Evolutionary conservation across 1,140 invertebrate species (phyloP).

Genomic region (Zaprionus inermis): DNA sequence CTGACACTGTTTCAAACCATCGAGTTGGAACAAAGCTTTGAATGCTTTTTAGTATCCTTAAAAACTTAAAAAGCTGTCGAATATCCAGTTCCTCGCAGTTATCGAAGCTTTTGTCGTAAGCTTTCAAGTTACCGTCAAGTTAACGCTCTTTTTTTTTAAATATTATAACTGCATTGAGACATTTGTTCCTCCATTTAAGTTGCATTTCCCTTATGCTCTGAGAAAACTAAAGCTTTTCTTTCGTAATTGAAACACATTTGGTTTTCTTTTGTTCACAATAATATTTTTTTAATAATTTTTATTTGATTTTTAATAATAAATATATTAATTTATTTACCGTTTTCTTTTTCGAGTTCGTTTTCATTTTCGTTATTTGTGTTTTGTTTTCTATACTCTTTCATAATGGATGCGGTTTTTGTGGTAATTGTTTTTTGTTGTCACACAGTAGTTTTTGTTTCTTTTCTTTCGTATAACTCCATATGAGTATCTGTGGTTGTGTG

Average conservation of each 20-base stretch:
- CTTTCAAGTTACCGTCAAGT: too few species aligned
- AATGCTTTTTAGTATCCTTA: background rate
- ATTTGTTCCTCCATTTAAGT: too few species aligned
- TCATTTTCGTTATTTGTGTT: constrained; percentile 33
- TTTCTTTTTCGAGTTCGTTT: constrained; percentile 38
- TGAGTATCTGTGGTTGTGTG: constrained; percentile 22
- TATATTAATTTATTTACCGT: constrained; percentile 71
- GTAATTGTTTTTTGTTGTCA: constrained; percentile 30
- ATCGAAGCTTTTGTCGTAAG: background rate
- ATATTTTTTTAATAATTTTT: constrained; percentile 76
- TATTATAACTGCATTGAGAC: too few species aligned
- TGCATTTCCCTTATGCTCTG: background rate
- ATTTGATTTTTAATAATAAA: constrained; percentile 80
- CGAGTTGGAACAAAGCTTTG: background rate
- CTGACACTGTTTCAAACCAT: background rate
- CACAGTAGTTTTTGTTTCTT: constrained; percentile 34
- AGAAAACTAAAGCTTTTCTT: background rate
- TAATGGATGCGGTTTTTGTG: constrained; percentile 44
- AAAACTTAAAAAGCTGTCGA: background rate
- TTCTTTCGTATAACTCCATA: constrained; percentile 23
- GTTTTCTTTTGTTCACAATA: constrained; percentile 47
- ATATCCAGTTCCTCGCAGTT: background rate
- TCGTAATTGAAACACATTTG: constrained; percentile 3
- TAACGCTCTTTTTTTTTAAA: background rate
- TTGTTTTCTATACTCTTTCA: constrained; percentile 35